Evolutionary conservation across 1,140 invertebrate species (phyloP), one percentile per base, ranked within the genome.

Genomic region (Heliconius hewitsoni): DNA sequence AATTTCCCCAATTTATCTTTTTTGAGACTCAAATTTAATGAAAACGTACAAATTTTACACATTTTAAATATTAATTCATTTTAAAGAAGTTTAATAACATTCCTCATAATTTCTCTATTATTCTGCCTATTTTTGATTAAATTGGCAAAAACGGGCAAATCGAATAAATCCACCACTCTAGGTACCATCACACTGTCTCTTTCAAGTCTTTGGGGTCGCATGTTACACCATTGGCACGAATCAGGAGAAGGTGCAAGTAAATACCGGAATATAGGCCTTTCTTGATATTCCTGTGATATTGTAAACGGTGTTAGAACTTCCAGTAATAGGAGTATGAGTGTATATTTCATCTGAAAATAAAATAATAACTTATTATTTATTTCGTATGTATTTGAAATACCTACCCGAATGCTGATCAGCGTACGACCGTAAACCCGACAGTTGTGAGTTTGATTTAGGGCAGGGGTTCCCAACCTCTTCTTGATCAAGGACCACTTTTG

Each of bases 151-250:
- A 81, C 50, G 8, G 82, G 82, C 42, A 83, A 78, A 18, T 83
- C 82, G 60, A 83, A 83, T 16, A 83, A 50, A 70, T 82, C 80
- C 1, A 81, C 70, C 42, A 75, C 9, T 42, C 23, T n/a, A 30
- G 46, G 76, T 30, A 42, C 9, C 46, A 80, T 16, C 23, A 80
- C 4, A 8, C 46, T 77, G 19, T 46, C 18, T 9, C 11, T 13
- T n/a, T 70, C 57, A 19, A 50, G 39, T 30, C 70, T 39, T 18
- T 19, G 50, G 19, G 78, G 76, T 30, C 72, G 81, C 82, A 83
- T 80, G 37, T 83, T 83, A 71, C 82, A 83, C 80, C 80, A 83
- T 18, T 75, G 82, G 57, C 82, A 83, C 8, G 81, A 73, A 1
- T 78, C 72, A 27, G 77, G 74, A 52, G 42, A 27, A 52, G 81